These are phyloP conservation scores for Drosophila rhopaloa DNA, from an alignment of 1,140 invertebrate species.

Conservation along the genomic window DNA sequence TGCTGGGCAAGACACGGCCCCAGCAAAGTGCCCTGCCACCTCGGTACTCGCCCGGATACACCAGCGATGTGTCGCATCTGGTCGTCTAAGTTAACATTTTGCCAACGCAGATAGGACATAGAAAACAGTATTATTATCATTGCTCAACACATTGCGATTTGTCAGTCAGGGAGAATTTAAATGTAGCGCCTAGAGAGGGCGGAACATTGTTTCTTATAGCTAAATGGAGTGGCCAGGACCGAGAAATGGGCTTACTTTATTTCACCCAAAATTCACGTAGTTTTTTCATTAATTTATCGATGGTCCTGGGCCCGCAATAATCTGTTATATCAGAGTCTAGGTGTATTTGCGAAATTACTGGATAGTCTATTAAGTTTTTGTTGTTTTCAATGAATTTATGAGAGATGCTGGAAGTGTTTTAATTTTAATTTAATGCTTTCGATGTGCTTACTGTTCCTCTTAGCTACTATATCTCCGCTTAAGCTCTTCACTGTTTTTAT, in stretches of 20 bases:
- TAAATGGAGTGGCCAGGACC: slow-evolving; percentile 17
- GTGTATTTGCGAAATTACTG: slow-evolving; percentile 42
- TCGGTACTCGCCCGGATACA: slow-evolving; percentile 88
- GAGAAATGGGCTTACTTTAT: background rate
- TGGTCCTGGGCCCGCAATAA: slow-evolving; percentile 33
- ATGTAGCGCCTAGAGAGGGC: background rate
- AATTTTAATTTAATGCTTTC: slow-evolving; percentile 22
- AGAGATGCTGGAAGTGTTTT: slow-evolving; percentile 6
- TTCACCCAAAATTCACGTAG: background rate
- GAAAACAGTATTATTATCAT: slow-evolving; percentile 31
- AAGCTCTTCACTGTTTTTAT: slow-evolving; percentile 21
- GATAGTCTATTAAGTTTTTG: slow-evolving; percentile 64
- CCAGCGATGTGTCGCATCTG: slow-evolving; percentile 88
- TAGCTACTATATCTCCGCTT: slow-evolving; percentile 35
- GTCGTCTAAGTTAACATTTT: slow-evolving; percentile 86
- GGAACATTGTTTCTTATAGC: slow-evolving; percentile 39
- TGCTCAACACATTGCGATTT: slow-evolving; percentile 53
- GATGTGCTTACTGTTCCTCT: slow-evolving; percentile 43
- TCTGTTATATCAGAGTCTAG: slow-evolving; percentile 47
- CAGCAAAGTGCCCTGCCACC: slow-evolving; percentile 86
- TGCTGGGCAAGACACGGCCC: slow-evolving; percentile 65
- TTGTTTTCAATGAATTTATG: slow-evolving; percentile 49
- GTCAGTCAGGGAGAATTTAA: slow-evolving; percentile 31
- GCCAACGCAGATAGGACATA: slow-evolving; percentile 25
- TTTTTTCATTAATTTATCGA: background rate